Evolutionary conservation across 1,140 invertebrate species (phyloP).

Genomic region (Brachionus plicatilis): DNA sequence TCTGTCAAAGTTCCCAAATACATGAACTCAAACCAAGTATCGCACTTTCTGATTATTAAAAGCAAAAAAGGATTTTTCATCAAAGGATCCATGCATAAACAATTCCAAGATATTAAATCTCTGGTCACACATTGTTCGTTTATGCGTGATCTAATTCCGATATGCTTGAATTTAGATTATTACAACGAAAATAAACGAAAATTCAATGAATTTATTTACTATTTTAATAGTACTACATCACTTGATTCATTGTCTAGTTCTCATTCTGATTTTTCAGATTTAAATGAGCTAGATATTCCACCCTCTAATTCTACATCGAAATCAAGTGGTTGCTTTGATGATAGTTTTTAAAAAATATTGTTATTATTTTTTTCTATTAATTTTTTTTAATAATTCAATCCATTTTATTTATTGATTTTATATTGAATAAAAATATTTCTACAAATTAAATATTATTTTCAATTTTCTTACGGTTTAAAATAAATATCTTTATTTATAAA

Average conservation of each 20-base stretch:
- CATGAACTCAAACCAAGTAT: background rate
- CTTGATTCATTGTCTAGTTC: conserved; percentile 1
- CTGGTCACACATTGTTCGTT: conserved; percentile 30
- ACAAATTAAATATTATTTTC: background rate
- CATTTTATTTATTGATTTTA: conserved; percentile 15
- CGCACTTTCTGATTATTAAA: background rate
- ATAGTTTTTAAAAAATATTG: background rate
- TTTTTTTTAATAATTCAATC: background rate
- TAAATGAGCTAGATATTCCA: background rate
- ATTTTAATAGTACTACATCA: conserved; percentile 24
- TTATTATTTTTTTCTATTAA: background rate
- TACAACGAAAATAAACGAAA: conserved; percentile 12
- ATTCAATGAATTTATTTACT: conserved; percentile 21
- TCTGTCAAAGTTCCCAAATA: conserved; percentile 35
- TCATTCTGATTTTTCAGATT: conserved; percentile 25
- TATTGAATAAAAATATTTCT: background rate
- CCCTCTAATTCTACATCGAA: background rate
- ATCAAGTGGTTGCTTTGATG: background rate
- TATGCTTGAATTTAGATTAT: conserved; percentile 3
- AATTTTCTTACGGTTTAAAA: too few species aligned
- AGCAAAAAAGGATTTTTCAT: background rate
- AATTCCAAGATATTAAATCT: conserved; percentile 19
- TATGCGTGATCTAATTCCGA: conserved; percentile 25
- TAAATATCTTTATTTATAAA: too few species aligned
- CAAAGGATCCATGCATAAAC: background rate